Percentiles rank a stretch among this genome's conserved stretches.
Conservation (phyloP, 2,797 vertebrate species). For the Cichlasoma orientale region DNA sequence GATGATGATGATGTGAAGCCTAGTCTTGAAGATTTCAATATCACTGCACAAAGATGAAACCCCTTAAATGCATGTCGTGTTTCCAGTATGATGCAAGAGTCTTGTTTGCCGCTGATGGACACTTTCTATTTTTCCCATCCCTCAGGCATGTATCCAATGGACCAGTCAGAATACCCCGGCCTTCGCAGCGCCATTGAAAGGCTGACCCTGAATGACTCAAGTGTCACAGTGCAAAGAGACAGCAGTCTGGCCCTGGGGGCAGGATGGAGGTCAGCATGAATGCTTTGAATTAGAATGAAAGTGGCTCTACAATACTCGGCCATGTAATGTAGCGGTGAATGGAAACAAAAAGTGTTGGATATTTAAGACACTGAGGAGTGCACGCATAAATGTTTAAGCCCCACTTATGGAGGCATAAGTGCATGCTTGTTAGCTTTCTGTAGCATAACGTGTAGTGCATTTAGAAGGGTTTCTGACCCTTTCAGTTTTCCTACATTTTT, state of each 20-base stretch:
- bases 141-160: slow-evolving; percentile 93
- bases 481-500: too few relatives aligned
- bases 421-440: too few relatives aligned
- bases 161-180: slow-evolving; percentile 93
- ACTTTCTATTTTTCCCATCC: not conserved
- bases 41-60: not conserved
- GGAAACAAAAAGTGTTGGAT: not conserved
- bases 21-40: too few relatives aligned
- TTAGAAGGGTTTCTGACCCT: too few relatives aligned
- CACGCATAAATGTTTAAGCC: not conserved
- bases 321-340: not conserved
- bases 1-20: not conserved
- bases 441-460: not conserved
- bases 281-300: slow-evolving; percentile 19
- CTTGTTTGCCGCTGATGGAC: slow-evolving; percentile 18
- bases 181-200: slow-evolving; percentile 93
- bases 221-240: slow-evolving; percentile 92
- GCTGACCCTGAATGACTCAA: slow-evolving; percentile 95
- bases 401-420: not conserved
- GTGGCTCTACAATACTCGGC: not conserved
- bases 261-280: slow-evolving; percentile 90
- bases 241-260: slow-evolving; percentile 94
- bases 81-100: slow-evolving; percentile 18
- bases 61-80: not conserved
- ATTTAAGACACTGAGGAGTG: not conserved